These are phyloP conservation scores for Oryctes rhinoceros DNA, from an alignment of 1,140 invertebrate species.

Conservation along the genomic window DNA sequence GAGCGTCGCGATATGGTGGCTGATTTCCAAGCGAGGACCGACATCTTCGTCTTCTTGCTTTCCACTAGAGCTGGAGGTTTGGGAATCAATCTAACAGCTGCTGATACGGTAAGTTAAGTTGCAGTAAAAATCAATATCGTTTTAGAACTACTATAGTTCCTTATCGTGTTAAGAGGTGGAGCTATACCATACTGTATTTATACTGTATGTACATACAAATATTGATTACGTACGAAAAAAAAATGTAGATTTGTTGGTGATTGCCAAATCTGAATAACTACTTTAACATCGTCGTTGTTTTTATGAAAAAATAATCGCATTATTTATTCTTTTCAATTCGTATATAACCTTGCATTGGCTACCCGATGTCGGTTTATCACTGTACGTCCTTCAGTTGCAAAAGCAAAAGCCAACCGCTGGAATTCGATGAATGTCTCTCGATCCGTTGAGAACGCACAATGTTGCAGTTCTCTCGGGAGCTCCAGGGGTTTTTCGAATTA, in stretches of 20 bases:
- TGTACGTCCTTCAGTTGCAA: constrained; percentile 17
- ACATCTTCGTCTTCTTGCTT: constrained; percentile 96
- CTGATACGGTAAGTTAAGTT: constrained; percentile 86
- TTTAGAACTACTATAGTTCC: constrained; percentile 36
- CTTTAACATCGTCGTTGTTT: neutral
- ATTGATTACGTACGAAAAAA: too few relatives aligned
- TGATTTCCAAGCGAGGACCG: constrained; percentile 87
- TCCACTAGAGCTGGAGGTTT: constrained; percentile 96
- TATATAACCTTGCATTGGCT: neutral
- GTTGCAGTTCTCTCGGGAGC: constrained; percentile 17
- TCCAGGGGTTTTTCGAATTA: constrained; percentile 11
- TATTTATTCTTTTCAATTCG: neutral
- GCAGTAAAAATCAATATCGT: neutral
- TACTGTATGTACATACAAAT: too few relatives aligned
- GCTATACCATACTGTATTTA: neutral
- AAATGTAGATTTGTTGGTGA: too few relatives aligned
- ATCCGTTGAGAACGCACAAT: neutral
- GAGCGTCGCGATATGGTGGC: constrained; percentile 92
- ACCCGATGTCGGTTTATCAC: constrained; percentile 10
- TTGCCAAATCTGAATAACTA: neutral
- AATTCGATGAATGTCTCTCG: constrained; percentile 21
- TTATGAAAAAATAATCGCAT: neutral
- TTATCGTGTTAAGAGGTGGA: neutral
- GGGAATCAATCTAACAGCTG: constrained; percentile 97
- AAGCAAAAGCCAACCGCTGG: neutral